Evolutionary conservation across 2,797 vertebrate genomes (phyloP).

Genomic region (Amphiprion clarkii): DNA sequence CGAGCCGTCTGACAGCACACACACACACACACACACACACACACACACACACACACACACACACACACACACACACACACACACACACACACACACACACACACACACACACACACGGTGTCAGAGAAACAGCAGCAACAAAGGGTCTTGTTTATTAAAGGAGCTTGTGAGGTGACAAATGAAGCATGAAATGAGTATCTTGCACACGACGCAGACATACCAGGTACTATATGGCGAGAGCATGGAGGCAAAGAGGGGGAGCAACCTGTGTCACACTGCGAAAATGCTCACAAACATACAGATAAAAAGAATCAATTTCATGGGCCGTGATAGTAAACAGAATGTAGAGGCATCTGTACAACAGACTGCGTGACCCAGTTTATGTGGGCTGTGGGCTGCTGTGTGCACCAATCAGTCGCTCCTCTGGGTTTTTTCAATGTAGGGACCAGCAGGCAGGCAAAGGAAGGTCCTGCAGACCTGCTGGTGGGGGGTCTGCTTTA

Average conservation of each 20-base stretch:
- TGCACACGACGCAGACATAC: conserved; percentile 61
- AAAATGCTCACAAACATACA: conserved; percentile 69
- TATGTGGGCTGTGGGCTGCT: conserved; percentile 7
- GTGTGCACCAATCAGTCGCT: conserved; percentile 10
- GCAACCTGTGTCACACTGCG: conserved; percentile 52
- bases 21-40: conserved; percentile 9
- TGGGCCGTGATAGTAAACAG: conserved; percentile 69
- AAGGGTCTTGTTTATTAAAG: conserved; percentile 79
- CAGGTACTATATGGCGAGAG: conserved; percentile 62
- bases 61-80: neutral
- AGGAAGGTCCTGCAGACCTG: neutral
- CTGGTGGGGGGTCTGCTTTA: neutral
- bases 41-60: neutral
- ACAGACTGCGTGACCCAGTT: conserved; percentile 57
- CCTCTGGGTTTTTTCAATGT: neutral
- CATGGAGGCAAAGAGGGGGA: conserved; percentile 42
- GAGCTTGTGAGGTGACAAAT: conserved; percentile 73
- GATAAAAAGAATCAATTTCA: conserved; percentile 82
- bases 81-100: neutral
- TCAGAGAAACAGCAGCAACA: conserved; percentile 47
- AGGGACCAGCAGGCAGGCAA: neutral
- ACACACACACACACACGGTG: conserved; percentile 23
- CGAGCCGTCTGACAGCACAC: conserved; percentile 46
- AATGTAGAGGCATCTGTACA: conserved; percentile 57
- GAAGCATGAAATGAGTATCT: conserved; percentile 81